phyloP scores from a whole-genome alignment of 1,140 invertebrate genomes.

The Cydia amplana region DNA sequence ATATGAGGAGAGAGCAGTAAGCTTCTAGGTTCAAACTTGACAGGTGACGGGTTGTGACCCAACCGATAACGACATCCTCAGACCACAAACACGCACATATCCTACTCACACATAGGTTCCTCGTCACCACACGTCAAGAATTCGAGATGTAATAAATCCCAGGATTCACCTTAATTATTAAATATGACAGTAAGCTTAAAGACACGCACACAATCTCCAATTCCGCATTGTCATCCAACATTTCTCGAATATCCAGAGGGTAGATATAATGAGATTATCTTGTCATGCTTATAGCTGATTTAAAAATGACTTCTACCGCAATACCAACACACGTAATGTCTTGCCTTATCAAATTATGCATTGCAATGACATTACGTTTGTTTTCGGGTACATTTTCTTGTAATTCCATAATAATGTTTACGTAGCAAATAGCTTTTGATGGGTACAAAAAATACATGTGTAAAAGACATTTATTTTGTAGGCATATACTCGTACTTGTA shows the following conservation, averaged over 20 bases:
- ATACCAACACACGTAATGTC: neutral
- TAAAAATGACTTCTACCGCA: constrained; percentile 16
- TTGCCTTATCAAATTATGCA: constrained; percentile 19
- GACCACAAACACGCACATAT: neutral
- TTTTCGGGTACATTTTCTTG: neutral
- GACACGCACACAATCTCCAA: neutral
- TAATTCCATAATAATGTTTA: constrained; percentile 10
- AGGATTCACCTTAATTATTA: constrained; percentile 1
- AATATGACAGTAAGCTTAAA: constrained; percentile 24
- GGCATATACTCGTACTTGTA: neutral
- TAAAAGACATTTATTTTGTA: neutral
- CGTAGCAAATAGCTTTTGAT: neutral
- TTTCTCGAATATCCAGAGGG: neutral
- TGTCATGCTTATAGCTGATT: constrained; percentile 4
- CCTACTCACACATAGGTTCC: neutral
- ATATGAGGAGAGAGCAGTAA: constrained; percentile 1
- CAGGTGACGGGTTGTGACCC: neutral
- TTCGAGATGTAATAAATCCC: neutral
- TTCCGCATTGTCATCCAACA: constrained; percentile 16
- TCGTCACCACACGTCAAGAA: constrained; percentile 22
- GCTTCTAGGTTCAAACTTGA: constrained; percentile 10
- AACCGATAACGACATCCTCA: neutral
- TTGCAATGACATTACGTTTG: constrained; percentile 1
- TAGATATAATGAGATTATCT: constrained; percentile 5
- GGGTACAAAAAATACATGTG: neutral